These are phyloP conservation scores for Acanthiza pusilla DNA, from an alignment of 2,797 vertebrate genomes.

Conservation along the genomic window DNA sequence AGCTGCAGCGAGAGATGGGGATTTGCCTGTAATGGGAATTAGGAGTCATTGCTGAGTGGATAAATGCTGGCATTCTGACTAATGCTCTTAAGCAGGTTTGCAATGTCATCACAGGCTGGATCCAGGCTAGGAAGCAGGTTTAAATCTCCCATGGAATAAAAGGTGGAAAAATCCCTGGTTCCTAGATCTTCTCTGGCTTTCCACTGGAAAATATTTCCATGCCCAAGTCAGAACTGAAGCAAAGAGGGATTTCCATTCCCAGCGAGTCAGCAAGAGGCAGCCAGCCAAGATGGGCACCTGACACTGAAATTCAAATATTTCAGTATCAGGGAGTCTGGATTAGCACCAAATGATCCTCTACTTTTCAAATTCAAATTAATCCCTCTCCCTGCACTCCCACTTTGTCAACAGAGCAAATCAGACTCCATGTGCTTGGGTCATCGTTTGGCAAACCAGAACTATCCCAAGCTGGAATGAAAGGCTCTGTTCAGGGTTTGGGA, in stretches of 20 bases:
- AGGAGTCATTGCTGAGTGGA: conserved; percentile 52
- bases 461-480: neutral
- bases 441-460: neutral
- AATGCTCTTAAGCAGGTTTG: conserved; percentile 40
- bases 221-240: neutral
- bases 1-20: conserved; percentile 6
- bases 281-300: neutral
- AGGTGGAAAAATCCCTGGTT: neutral
- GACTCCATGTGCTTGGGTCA: neutral
- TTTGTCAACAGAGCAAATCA: neutral
- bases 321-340: neutral
- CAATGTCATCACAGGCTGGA: neutral
- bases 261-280: neutral
- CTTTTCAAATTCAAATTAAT: neutral
- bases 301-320: neutral
- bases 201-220: neutral
- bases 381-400: neutral
- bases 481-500: neutral
- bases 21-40: conserved; percentile 54
- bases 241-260: neutral
- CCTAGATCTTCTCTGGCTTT: neutral
- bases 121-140: neutral
- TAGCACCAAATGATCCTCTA: neutral
- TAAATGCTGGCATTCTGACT: conserved; percentile 42
- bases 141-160: neutral